phyloP scores from a whole-genome alignment of 1,140 invertebrate species.

The Stenopsyche tienmushanensis region DNA sequence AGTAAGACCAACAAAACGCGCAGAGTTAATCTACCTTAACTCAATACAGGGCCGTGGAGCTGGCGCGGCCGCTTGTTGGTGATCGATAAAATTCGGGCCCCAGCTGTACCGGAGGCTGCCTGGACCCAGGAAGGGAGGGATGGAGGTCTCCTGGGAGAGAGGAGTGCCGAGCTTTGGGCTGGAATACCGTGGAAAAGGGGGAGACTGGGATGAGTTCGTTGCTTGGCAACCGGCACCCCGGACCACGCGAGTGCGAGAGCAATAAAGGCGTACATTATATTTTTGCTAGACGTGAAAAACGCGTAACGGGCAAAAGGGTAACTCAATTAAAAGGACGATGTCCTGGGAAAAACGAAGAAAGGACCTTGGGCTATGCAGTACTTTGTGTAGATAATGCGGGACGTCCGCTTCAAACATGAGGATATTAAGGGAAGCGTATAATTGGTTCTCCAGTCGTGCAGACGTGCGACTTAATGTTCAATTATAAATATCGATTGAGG shows the following conservation, averaged over 20 bases:
- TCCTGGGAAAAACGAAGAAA: not conserved
- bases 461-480: too few species aligned
- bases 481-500: too few species aligned
- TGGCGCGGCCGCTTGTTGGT: slow-evolving; percentile 16
- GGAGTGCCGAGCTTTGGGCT: slow-evolving; percentile 5
- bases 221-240: slow-evolving; percentile 9
- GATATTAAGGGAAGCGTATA: too few species aligned
- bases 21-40: slow-evolving; percentile 23
- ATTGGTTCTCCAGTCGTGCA: too few species aligned
- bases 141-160: not conserved
- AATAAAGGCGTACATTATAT: slow-evolving; percentile 14
- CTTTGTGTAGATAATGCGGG: too few species aligned
- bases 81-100: slow-evolving; percentile 40
- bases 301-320: slow-evolving; percentile 13
- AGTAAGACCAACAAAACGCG: not conserved
- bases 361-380: too few species aligned
- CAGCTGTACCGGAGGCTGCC: slow-evolving; percentile 22
- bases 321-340: slow-evolving; percentile 17
- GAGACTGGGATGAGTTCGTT: too few species aligned
- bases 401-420: too few species aligned
- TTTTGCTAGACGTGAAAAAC: slow-evolving; percentile 12
- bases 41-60: slow-evolving; percentile 11
- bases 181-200: slow-evolving; percentile 18
- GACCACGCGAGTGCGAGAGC: slow-evolving; percentile 19
- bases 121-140: slow-evolving; percentile 7